Conservation (phyloP, 1,140 invertebrate species). For the Trichomalopsis sarcophagae region DNA sequence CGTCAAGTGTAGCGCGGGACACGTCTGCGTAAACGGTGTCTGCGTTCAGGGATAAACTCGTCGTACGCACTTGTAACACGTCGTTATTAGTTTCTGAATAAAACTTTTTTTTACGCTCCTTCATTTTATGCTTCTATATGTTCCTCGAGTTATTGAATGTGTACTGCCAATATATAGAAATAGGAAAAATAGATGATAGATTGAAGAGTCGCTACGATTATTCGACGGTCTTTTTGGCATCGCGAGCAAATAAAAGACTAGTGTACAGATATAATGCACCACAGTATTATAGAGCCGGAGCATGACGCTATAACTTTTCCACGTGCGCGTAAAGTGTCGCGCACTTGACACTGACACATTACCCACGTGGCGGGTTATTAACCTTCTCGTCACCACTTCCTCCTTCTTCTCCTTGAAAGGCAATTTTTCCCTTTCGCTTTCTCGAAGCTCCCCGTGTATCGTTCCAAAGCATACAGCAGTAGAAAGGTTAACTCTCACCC, state of each 20-base stretch:
- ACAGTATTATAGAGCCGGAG: background rate
- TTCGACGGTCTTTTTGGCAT: background rate
- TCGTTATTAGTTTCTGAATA: too few relatives aligned
- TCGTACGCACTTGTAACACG: too few relatives aligned
- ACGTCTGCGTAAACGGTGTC: too few relatives aligned
- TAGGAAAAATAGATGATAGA: background rate
- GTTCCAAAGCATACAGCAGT: too few relatives aligned
- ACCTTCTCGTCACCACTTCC: background rate
- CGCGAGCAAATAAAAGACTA: background rate
- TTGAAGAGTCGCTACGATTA: background rate
- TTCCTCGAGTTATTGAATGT: too few relatives aligned
- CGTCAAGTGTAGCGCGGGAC: too few relatives aligned
- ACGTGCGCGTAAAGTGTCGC: background rate
- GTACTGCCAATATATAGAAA: background rate
- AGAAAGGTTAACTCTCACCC: background rate
- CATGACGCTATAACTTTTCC: background rate
- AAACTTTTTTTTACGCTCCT: too few relatives aligned
- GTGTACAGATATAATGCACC: background rate
- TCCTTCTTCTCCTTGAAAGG: background rate
- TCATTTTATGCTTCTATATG: too few relatives aligned
- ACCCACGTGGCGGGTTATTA: background rate
- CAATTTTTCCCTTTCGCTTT: background rate
- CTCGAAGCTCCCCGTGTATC: background rate
- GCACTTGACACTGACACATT: background rate
- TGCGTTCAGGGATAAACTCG: background rate